Percentiles rank a stretch among this genome's conserved stretches.
Conservation (phyloP, 2,888 invertebrate genomes). For the Lasiommata megera region DNA sequence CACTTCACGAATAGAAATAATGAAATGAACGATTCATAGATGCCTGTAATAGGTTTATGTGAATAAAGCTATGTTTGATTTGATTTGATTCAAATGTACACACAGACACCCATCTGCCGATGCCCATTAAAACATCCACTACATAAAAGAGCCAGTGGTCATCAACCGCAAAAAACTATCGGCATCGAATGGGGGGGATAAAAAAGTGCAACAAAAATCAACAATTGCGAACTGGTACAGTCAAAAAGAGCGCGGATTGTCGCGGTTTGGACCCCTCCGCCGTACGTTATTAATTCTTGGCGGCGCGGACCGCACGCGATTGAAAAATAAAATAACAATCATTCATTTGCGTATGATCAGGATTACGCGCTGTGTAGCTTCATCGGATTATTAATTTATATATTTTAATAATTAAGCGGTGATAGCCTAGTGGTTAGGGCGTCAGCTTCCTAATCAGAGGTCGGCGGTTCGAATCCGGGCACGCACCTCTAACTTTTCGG, state of each 20-base stretch:
- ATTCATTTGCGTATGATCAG: conserved; percentile 69
- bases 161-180: conserved; percentile 77
- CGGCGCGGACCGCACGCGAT: conserved; percentile 59
- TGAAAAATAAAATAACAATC: conserved; percentile 79
- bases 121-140: conserved; percentile 41
- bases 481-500: too few relatives aligned
- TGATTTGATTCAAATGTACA: conserved; percentile 1
- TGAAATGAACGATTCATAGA: too few relatives aligned
- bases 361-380: conserved; percentile 56
- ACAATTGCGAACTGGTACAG: conserved; percentile 33
- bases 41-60: too few relatives aligned
- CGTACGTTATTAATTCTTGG: conserved; percentile 75
- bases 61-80: too few relatives aligned
- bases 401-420: too few relatives aligned
- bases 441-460: too few relatives aligned
- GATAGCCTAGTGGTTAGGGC: too few relatives aligned
- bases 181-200: conserved; percentile 67
- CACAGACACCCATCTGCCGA: conserved; percentile 28
- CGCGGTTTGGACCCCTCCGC: conserved; percentile 62
- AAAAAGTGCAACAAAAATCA: conserved; percentile 50
- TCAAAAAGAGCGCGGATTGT: conserved; percentile 75
- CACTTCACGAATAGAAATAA: too few relatives aligned
- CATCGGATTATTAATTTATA: conserved; percentile 37
- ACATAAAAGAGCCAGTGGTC: conserved; percentile 59
- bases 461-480: too few relatives aligned